These are phyloP conservation scores for Hoplostethus mediterraneus DNA, from an alignment of 2,797 vertebrate genomes.

Conservation along the genomic window DNA sequence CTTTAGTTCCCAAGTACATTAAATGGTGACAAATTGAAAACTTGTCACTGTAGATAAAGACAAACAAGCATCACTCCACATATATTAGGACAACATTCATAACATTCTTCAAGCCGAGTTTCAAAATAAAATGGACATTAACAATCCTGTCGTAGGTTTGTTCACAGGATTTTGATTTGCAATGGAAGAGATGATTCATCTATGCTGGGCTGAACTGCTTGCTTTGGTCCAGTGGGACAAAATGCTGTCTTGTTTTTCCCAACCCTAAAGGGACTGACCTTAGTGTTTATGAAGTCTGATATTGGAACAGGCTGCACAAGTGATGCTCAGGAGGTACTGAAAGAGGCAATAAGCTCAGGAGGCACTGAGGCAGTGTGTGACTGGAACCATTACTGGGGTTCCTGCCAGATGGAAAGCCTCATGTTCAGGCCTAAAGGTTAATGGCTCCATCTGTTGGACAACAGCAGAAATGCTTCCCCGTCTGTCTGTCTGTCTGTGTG, in stretches of 20 bases:
- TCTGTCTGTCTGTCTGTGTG: not conserved
- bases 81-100: not conserved
- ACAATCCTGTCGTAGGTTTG: not conserved
- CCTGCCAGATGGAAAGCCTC: conserved; percentile 43
- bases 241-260: conserved; percentile 56
- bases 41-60: too few species aligned
- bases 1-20: not conserved
- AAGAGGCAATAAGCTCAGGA: conserved; percentile 38
- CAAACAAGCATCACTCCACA: not conserved
- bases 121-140: not conserved
- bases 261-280: conserved; percentile 48
- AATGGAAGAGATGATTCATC: conserved; percentile 8
- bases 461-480: conserved; percentile 19
- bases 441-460: conserved; percentile 81
- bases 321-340: conserved; percentile 51
- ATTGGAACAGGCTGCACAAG: conserved; percentile 51
- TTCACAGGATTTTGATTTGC: conserved; percentile 22
- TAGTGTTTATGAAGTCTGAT: conserved; percentile 61
- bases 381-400: conserved; percentile 48
- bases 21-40: not conserved
- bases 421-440: conserved; percentile 63
- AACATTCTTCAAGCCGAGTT: not conserved
- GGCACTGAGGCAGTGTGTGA: conserved; percentile 45
- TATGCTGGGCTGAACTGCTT: conserved; percentile 19
- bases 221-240: conserved; percentile 41